phyloP scores from a whole-genome alignment of 2,797 vertebrate genomes.

The Pyrocephalus nanus region DNA sequence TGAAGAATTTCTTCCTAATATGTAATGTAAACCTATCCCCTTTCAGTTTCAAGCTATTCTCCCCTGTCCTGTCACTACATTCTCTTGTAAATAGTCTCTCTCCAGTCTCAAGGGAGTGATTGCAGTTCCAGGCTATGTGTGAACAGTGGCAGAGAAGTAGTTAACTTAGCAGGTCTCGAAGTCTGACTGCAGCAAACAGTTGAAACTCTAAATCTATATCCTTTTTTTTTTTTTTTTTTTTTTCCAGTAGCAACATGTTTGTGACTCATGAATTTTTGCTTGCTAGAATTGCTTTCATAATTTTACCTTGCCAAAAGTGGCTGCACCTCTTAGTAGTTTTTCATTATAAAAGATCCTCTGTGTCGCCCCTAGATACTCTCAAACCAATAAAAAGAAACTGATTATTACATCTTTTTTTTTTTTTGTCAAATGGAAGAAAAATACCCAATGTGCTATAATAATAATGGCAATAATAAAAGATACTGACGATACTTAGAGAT shows the following conservation, averaged over 20 bases:
- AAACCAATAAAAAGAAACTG: slow-evolving; percentile 52
- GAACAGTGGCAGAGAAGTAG: background rate
- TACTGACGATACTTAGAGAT: slow-evolving; percentile 9
- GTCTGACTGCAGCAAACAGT: background rate
- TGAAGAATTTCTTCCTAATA: background rate
- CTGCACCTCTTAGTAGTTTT: background rate
- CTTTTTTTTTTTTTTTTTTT: background rate
- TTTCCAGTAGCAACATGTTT: background rate
- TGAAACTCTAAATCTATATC: background rate
- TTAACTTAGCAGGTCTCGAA: background rate
- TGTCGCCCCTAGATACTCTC: background rate
- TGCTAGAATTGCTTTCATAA: slow-evolving; percentile 53
- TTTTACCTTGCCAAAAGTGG: slow-evolving; percentile 27
- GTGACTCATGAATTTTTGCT: slow-evolving; percentile 35
- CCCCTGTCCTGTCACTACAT: background rate
- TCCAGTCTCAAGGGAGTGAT: background rate
- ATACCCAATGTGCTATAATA: background rate
- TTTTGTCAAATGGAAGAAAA: slow-evolving; percentile 41
- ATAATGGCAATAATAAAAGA: slow-evolving; percentile 54
- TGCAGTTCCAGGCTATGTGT: background rate
- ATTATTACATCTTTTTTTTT: background rate
- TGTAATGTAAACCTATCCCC: background rate
- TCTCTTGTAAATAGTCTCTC: background rate
- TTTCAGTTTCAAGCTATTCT: background rate
- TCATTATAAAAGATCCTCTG: slow-evolving; percentile 46